A percentile compares a stretch with the other conserved stretches of the same genome.
Evolutionary conservation across 92 coral and sea anemone species (phyloP).

Genomic region (Diadumene lineata): DNA sequence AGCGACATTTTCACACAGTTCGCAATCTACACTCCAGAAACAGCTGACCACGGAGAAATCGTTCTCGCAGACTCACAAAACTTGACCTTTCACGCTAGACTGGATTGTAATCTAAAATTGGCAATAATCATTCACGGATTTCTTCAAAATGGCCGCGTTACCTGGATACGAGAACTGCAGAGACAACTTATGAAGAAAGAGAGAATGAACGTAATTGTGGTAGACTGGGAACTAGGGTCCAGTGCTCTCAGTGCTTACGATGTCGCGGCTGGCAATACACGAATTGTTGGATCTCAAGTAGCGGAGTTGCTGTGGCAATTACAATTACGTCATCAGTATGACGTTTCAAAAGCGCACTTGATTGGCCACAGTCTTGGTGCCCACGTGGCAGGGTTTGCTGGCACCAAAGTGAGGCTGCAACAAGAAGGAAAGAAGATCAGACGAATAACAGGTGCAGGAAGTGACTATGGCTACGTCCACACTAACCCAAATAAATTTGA

Average conservation of each 20-base stretch:
- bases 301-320: constrained; percentile 54
- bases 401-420: constrained; percentile 19
- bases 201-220: constrained; percentile 69
- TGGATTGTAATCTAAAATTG: constrained; percentile 29
- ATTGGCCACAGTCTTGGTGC: constrained; percentile 92
- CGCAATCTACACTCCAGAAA: constrained; percentile 56
- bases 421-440: constrained; percentile 26
- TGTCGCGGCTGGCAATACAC: constrained; percentile 80
- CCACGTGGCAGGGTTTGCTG: constrained; percentile 81
- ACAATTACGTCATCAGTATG: constrained; percentile 13
- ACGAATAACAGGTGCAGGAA: constrained; percentile 75
- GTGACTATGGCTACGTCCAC: too few species aligned
- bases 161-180: constrained; percentile 69
- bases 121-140: constrained; percentile 78
- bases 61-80: constrained; percentile 28
- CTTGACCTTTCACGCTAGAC: constrained; percentile 13
- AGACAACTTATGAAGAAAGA: constrained; percentile 63
- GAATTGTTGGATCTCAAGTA: constrained; percentile 77
- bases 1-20: constrained; percentile 56
- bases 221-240: constrained; percentile 80
- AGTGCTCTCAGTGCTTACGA: constrained; percentile 41
- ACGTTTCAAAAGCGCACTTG: constrained; percentile 54
- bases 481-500: too few species aligned
- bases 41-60: constrained; percentile 28
- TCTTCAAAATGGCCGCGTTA: constrained; percentile 55